Base-by-base conservation (phyloP, 2,888 invertebrate genomes). In the Glyphotaelius pellucidus region DNA sequence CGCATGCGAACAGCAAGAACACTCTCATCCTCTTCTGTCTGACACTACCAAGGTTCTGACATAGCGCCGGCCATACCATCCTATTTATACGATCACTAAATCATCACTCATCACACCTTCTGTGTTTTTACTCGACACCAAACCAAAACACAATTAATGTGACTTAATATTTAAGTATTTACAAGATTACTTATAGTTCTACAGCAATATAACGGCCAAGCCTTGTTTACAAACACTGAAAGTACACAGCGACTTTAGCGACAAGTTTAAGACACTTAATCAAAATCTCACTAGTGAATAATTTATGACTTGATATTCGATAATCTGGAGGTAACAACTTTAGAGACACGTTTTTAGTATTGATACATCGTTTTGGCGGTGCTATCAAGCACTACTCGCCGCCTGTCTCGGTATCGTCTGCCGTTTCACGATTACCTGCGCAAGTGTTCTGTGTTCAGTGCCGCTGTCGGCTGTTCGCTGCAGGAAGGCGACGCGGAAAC, bases 11-110 rank as follows among this genome's bases (percentile, higher is more conserved):
- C 35, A 80, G 83, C 80, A 88, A 35, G 12, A 91, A n/a, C 38
- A 80, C 31, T 88, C n/a, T 88, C 91, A 91, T 91, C 91, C 80
- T 91, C 88, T 79, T 89, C 88, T 89, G 67, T n/a, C 67, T 79
- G 35, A 79, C 80, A 90, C 90, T 81, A n/a, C 47, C 11, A 31
- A 52, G 84, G 84, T 84, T 90, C 81, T 84, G 84, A 30, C 90
- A 38, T 32, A 30, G 52, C 83, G 35, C 52, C 67, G 67, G 84
- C 83, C 84, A 90, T 84, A n/a, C 31, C 90, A 90, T 90, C 30
- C 83, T 90, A 90, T 90, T 90, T 90, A 90, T 90, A 90, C 84
- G 12, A 14, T 32, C 31, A 90, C 84, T 35, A 35, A 47, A 5
- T 31, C 90, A 52, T 84, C 80, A 35, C 67, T 67, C 67, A 67